A percentile compares a stretch with the other conserved stretches of the same genome.
Conservation (phyloP, 2,113 vertebrate species). For the Thamnophis sirtalis region DNA sequence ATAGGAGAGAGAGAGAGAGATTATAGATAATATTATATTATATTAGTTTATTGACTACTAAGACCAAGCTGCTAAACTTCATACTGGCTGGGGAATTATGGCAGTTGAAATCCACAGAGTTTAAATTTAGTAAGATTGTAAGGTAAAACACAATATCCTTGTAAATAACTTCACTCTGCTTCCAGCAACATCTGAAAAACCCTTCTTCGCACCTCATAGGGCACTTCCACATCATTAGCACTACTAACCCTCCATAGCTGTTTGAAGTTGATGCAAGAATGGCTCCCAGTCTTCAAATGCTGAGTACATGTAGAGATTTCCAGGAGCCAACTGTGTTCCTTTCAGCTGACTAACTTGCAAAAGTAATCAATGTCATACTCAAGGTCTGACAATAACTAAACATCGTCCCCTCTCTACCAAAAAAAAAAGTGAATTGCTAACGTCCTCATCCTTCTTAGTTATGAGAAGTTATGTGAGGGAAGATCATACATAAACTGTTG, state of each 20-base stretch:
- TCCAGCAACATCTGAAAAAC: not conserved
- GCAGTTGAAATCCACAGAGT: not conserved
- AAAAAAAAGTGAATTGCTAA: not conserved
- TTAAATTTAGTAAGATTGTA: not conserved
- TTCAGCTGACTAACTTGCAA: not conserved
- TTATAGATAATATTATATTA: not conserved
- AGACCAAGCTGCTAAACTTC: not conserved
- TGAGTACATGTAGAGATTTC: not conserved
- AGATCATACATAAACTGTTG: not conserved
- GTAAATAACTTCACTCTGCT: not conserved
- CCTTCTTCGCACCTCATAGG: not conserved
- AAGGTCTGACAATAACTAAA: not conserved
- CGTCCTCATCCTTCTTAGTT: not conserved
- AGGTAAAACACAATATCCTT: not conserved
- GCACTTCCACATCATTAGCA: not conserved
- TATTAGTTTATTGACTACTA: not conserved
- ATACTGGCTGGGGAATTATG: not conserved
- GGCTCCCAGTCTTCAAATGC: not conserved
- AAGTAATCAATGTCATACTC: not conserved
- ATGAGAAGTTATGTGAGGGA: not conserved
- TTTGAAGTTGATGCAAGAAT: not conserved
- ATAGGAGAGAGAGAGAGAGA: not conserved
- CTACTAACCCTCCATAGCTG: not conserved
- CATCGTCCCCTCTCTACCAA: not conserved
- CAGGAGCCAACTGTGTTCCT: not conserved